phyloP scores from a whole-genome alignment of 2,797 vertebrate species.

The Paramormyrops hopkinsi region DNA sequence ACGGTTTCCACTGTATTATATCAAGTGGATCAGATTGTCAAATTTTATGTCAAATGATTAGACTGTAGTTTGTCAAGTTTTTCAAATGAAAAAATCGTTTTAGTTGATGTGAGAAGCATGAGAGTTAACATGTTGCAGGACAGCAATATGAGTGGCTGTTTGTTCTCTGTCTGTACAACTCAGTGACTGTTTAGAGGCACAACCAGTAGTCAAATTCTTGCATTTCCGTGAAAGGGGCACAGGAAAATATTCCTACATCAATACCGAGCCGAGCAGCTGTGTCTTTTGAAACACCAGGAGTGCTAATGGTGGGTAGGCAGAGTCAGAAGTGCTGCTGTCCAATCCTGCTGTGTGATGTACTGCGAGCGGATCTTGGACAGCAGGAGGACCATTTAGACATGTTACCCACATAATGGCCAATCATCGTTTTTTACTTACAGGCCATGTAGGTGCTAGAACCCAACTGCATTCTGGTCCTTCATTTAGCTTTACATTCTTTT shows the following conservation, averaged over 20 bases:
- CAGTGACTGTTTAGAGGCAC: slow-evolving; percentile 29
- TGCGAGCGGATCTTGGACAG: slow-evolving; percentile 39
- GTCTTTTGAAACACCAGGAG: slow-evolving; percentile 13
- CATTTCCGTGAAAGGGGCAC: slow-evolving; percentile 43
- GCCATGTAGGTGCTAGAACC: background rate
- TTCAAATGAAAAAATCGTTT: background rate
- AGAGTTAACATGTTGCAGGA: background rate
- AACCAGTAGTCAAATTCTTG: slow-evolving; percentile 44
- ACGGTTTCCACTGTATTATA: background rate
- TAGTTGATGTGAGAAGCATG: background rate
- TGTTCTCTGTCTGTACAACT: background rate
- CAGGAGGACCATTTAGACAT: slow-evolving; percentile 24
- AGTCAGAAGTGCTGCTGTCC: slow-evolving; percentile 8
- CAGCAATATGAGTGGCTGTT: background rate
- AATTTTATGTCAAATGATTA: background rate
- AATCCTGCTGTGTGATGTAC: slow-evolving; percentile 43
- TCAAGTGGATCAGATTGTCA: background rate
- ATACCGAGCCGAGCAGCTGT: background rate
- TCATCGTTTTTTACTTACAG: background rate
- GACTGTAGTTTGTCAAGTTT: background rate
- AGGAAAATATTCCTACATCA: slow-evolving; percentile 25
- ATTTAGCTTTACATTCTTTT: background rate
- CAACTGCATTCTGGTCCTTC: background rate
- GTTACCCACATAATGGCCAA: background rate
- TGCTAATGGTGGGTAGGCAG: slow-evolving; percentile 13